Evolutionary conservation across 2,888 invertebrate genomes (phyloP).

Genomic region (Lasiommata megera): DNA sequence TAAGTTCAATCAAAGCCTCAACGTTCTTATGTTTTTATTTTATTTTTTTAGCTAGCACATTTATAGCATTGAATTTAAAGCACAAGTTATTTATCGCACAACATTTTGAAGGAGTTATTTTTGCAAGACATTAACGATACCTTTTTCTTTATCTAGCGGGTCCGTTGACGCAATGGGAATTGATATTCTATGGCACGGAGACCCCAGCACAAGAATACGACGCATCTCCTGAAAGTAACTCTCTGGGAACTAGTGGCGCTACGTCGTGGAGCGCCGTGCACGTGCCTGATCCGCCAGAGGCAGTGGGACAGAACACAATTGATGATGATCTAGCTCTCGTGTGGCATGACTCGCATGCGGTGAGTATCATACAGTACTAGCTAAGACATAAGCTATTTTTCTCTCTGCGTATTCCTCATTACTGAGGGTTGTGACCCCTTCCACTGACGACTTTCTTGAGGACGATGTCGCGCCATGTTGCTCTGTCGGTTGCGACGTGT

Average conservation of each 20-base stretch:
- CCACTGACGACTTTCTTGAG: too few species aligned
- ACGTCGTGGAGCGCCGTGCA: slow-evolving; percentile 43
- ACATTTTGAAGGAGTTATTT: neutral
- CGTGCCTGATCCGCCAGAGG: slow-evolving; percentile 61
- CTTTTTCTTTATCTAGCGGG: slow-evolving; percentile 58
- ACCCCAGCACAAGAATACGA: slow-evolving; percentile 82
- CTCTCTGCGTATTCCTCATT: too few species aligned
- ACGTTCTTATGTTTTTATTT: neutral
- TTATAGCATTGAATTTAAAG: neutral
- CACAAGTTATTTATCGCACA: neutral
- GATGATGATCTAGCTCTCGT: slow-evolving; percentile 79
- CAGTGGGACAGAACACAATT: slow-evolving; percentile 82
- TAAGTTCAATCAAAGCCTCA: too few species aligned
- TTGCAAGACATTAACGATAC: slow-evolving; percentile 4
- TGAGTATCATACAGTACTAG: slow-evolving; percentile 49
- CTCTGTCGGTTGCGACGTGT: too few species aligned
- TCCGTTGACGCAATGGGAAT: slow-evolving; percentile 87
- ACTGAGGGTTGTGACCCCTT: too few species aligned
- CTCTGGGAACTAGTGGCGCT: slow-evolving; percentile 49
- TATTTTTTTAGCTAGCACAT: neutral
- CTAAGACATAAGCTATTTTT: too few species aligned
- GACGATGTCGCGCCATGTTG: too few species aligned
- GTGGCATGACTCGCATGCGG: slow-evolving; percentile 85
- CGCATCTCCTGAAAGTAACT: slow-evolving; percentile 83
- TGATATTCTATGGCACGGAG: slow-evolving; percentile 91